Conservation (phyloP, 53 echinoderm and acorn worm species). For the Henricia sp. region DNA sequence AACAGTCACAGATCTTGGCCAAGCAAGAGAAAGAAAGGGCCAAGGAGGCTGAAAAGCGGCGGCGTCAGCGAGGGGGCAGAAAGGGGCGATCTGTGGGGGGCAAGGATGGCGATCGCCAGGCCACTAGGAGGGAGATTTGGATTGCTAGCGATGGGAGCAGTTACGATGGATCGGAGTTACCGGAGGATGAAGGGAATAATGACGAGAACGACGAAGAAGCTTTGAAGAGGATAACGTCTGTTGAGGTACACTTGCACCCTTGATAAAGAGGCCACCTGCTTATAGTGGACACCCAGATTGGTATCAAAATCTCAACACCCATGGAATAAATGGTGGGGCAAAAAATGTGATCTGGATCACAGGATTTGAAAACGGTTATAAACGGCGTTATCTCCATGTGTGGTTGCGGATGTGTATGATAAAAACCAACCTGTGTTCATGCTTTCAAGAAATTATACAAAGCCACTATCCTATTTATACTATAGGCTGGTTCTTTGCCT, state of each 20-base stretch:
- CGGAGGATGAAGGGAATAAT: conserved; percentile 64
- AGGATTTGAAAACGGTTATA: too few relatives aligned
- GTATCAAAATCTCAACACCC: too few relatives aligned
- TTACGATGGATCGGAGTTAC: conserved; percentile 59
- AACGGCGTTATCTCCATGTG: too few relatives aligned
- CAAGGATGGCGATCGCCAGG: conserved; percentile 54
- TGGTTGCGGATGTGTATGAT: too few relatives aligned
- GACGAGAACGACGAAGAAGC: conserved; percentile 52
- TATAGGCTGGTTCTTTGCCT: too few relatives aligned
- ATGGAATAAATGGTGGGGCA: background rate
- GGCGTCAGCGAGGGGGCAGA: conserved; percentile 34
- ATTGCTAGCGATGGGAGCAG: conserved; percentile 82
- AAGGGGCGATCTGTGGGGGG: conserved; percentile 40
- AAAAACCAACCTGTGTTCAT: too few relatives aligned
- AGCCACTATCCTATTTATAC: too few relatives aligned
- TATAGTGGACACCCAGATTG: too few relatives aligned
- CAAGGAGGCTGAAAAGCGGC: conserved; percentile 39
- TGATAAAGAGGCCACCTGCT: background rate
- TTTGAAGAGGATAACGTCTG: conserved; percentile 67
- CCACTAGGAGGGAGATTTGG: conserved; percentile 86
- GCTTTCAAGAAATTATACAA: too few relatives aligned
- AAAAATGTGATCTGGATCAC: background rate
- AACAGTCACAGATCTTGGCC: conserved; percentile 68
- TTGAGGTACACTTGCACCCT: too few relatives aligned
- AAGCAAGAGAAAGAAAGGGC: conserved; percentile 74